Conservation (phyloP, 2,888 invertebrate species). For the Diarsia brunnea region DNA sequence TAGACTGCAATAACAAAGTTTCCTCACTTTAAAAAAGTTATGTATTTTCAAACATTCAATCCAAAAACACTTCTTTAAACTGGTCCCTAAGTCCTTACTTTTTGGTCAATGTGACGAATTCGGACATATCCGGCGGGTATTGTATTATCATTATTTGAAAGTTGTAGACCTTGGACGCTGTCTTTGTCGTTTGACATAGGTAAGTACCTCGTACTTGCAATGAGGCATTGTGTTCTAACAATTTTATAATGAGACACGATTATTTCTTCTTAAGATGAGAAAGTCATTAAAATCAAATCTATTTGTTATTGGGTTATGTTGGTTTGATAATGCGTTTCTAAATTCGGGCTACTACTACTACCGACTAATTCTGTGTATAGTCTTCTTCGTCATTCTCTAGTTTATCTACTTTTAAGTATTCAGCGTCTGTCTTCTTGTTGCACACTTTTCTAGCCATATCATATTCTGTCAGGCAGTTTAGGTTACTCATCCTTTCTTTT, state of each 20-base stretch:
- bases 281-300: not conserved
- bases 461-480: not conserved
- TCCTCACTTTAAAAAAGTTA: too few relatives aligned
- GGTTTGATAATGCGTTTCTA: not conserved
- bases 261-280: not conserved
- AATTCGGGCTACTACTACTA: not conserved
- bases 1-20: too few relatives aligned
- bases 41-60: not conserved
- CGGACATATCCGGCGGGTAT: constrained; percentile 36
- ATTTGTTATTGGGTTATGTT: not conserved
- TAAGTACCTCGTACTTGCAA: constrained; percentile 24
- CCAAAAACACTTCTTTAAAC: not conserved
- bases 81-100: constrained; percentile 6
- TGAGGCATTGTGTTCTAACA: constrained; percentile 20
- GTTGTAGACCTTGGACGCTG: constrained; percentile 52
- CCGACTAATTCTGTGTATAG: not conserved
- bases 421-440: not conserved
- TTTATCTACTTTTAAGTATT: not conserved
- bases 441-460: not conserved
- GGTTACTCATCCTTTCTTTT: not conserved
- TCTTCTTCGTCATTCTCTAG: not conserved
- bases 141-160: constrained; percentile 49
- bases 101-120: constrained; percentile 28
- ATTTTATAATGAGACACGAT: constrained; percentile 13
- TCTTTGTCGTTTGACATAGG: constrained; percentile 39